Evolutionary conservation across 1,140 invertebrate species (phyloP), one percentile per base, ranked within the genome.

Genomic region (Scaptodrosophila lebanonensis): DNA sequence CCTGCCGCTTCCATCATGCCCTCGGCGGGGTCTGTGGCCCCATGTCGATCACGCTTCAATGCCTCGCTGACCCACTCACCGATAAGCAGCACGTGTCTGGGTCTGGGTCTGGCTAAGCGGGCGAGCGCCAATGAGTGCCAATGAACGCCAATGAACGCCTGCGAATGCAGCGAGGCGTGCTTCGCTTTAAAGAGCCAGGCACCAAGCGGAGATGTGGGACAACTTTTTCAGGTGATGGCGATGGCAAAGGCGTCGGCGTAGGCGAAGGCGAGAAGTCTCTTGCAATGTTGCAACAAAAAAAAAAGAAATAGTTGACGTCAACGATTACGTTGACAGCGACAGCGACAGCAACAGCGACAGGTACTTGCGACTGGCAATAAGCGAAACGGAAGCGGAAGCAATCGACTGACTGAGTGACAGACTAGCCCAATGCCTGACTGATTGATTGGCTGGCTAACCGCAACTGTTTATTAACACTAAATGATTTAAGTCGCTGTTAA

Each of bases 401-500:
- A 73, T 73, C 64, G 64, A 73, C 60, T 73, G 35, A 18, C 16
- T 43, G 27, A 22, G 47, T 36, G 11, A 30, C 9, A 17, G 48
- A 11, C 9, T 7, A 18, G 20, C 12, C 29, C 15, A 29, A 4
- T 13, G 17, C 27, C n/a, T 5, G 30, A 20, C 8, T 35, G 30
- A 25, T 8, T 9, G n/a, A 40, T 27, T 42, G 18, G 35, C 11
- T 32, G 12, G 29, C 18, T 7, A 32, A 25, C 15, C 16, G 16
- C 22, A 16, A 7, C 29, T 45, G 22, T 13, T 71, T 38, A 61
- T 62, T 45, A 42, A 51, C 47, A 49, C 56, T 66, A 71, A 71
- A 54, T 61, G 62, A 65, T 66, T 71, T 71, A 71, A 60, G 69
- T 42, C 59, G 57, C 67, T 59, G 66, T 57, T 66, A 72, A 72